Conservation (phyloP, 2,888 invertebrate genomes). For the Aelia acuminata region DNA sequence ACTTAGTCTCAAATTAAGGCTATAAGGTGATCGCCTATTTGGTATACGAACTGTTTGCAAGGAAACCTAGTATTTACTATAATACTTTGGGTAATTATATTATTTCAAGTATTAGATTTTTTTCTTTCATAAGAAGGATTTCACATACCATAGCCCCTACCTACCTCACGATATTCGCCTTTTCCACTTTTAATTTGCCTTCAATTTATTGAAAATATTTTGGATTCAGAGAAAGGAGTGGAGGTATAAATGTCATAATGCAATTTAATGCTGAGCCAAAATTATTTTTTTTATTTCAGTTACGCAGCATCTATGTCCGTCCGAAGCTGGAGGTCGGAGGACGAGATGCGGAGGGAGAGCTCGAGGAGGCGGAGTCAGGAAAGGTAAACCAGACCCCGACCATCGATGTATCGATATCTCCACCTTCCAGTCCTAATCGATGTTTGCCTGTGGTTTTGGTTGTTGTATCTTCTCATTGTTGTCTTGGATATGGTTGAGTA, state of each 20-base stretch:
- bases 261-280: neutral
- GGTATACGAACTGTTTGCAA: too few relatives aligned
- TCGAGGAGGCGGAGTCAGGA: constrained; percentile 3
- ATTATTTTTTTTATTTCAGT: constrained; percentile 39
- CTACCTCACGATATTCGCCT: too few relatives aligned
- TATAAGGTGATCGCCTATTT: too few relatives aligned
- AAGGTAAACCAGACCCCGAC: neutral
- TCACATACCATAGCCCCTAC: too few relatives aligned
- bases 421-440: neutral
- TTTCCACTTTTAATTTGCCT: neutral
- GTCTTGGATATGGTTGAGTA: constrained; percentile 26
- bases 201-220: neutral
- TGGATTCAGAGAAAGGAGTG: constrained; percentile 3
- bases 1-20: too few relatives aligned
- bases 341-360: constrained; percentile 23
- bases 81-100: too few relatives aligned
- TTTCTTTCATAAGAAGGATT: too few relatives aligned
- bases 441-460: constrained; percentile 30
- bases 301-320: constrained; percentile 39
- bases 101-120: too few relatives aligned
- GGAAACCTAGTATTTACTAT: too few relatives aligned
- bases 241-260: neutral
- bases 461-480: constrained; percentile 4
- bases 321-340: constrained; percentile 24
- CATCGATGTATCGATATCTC: neutral